phyloP scores from a whole-genome alignment of 1,140 invertebrate species.

The Limonius californicus region DNA sequence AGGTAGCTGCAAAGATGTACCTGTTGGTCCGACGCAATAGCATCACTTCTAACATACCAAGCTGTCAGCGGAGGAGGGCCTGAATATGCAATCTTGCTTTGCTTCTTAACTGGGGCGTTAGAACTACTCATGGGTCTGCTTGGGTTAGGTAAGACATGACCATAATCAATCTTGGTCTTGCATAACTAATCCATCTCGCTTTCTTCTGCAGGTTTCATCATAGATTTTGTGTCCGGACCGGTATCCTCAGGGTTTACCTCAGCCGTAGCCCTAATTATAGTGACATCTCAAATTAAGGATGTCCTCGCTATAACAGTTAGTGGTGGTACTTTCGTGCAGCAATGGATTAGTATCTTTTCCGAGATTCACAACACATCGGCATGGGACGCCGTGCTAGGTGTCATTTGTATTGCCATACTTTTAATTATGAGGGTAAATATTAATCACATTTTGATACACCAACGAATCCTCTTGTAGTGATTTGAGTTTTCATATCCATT shows the following conservation, averaged over 20 bases:
- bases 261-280: slow-evolving; percentile 87
- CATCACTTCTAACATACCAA: slow-evolving; percentile 76
- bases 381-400: slow-evolving; percentile 67
- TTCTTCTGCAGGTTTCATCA: slow-evolving; percentile 72
- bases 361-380: slow-evolving; percentile 58
- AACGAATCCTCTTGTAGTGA: too few species aligned
- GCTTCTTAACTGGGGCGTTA: slow-evolving; percentile 74
- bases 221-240: slow-evolving; percentile 90
- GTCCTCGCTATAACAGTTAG: slow-evolving; percentile 73
- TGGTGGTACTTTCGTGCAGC: slow-evolving; percentile 68
- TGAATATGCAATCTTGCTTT: slow-evolving; percentile 75
- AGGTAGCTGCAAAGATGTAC: slow-evolving; percentile 87
- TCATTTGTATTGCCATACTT: slow-evolving; percentile 67
- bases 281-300: slow-evolving; percentile 83
- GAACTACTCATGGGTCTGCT: slow-evolving; percentile 82
- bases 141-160: slow-evolving; percentile 77
- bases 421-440: slow-evolving; percentile 64
- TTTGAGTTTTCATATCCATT: too few species aligned
- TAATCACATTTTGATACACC: neutral
- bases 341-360: slow-evolving; percentile 63
- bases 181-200: too few species aligned
- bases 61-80: slow-evolving; percentile 62
- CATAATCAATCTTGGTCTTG: too few species aligned
- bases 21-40: slow-evolving; percentile 84
- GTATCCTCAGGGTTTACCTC: slow-evolving; percentile 92